Conservation (phyloP, 2,888 invertebrate genomes). For the Cryptocephalus primarius region DNA sequence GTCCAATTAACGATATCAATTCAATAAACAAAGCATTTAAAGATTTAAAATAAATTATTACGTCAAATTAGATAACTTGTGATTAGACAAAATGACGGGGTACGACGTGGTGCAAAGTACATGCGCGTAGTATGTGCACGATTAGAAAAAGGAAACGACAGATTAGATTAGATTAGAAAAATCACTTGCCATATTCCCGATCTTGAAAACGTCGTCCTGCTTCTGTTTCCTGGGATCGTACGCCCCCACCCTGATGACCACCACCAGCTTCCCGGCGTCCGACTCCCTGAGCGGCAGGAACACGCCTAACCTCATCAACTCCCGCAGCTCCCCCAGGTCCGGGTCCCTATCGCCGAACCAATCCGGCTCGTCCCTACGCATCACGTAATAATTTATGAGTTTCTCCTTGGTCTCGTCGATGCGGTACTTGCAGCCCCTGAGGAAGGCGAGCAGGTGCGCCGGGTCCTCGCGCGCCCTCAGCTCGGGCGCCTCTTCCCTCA, state of each 20-base stretch:
- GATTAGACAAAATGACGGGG: too few relatives aligned
- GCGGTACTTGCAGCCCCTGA: constrained; percentile 52
- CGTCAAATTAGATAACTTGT: too few relatives aligned
- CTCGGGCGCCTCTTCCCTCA: constrained; percentile 33
- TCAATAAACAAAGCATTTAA: too few relatives aligned
- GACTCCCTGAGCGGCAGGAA: constrained; percentile 43
- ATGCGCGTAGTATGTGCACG: too few relatives aligned
- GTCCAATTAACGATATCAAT: too few relatives aligned
- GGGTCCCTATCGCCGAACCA: constrained; percentile 55
- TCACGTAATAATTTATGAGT: constrained; percentile 45
- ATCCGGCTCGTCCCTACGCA: constrained; percentile 44
- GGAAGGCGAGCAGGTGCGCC: constrained; percentile 43
- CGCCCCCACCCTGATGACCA: constrained; percentile 47
- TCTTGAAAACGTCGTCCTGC: constrained; percentile 51
- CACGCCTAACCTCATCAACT: constrained; percentile 44
- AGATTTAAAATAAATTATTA: too few relatives aligned
- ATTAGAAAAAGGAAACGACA: too few relatives aligned
- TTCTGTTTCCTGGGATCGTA: constrained; percentile 47
- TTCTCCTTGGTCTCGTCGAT: constrained; percentile 46
- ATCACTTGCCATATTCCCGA: constrained; percentile 44
- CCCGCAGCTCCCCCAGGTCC: constrained; percentile 42
- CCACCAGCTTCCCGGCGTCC: constrained; percentile 32
- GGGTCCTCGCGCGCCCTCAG: constrained; percentile 39
- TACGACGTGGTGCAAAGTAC: too few relatives aligned
- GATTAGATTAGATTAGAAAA: too few relatives aligned